Base-by-base conservation (phyloP, 2,797 vertebrate species). In the Oreochromis grahami region DNA sequence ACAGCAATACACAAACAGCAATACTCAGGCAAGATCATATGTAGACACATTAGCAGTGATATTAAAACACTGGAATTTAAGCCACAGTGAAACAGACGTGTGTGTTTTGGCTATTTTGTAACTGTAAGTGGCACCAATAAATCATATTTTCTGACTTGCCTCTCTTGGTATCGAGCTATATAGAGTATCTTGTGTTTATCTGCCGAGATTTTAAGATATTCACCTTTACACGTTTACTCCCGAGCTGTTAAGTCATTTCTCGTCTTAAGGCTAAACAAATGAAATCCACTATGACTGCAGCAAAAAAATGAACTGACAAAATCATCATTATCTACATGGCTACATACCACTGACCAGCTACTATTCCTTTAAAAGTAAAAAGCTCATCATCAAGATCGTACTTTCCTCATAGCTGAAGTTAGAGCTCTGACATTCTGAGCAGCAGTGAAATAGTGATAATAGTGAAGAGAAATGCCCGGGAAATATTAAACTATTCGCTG, bases 1-100 rank as follows among this genome's bases (percentile, higher is more conserved):
- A 93, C 91, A 83, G 84, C 87, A 89, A 90, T 86, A 88, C 93
- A 94, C 91, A 89, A 87, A 93, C 86, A 91, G 87, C 91, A 87
- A 91, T 89, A 93, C 86, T 93, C 88, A 29, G 79, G 87, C 88
- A 83, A 84, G 86, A 84, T 87, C 83, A 43, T 83, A 87, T 85
- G 85, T 82, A 89, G 87, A 94, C 88, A 91, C 78, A 24, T 86
- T 77, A 88, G 90, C 85, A 34, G 87, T 90, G 84, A 92, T 77
- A 85, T 83, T 56, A 32, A 93, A 93, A 92, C 88, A 91, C 85
- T 86, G 87, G 52, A 89, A 84, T 84, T 86, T n/a, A 84, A 91
- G 88, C 89, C 87, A 94, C 88, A 80, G 84, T 84, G 82, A 84
- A 88, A 58, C 83, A 80, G 84, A 87, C 77, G 51, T 60, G 60